Evolutionary conservation across 2,113 vertebrate genomes (phyloP), one percentile per base, ranked within the genome.

Genomic region (Malurus melanocephalus): DNA sequence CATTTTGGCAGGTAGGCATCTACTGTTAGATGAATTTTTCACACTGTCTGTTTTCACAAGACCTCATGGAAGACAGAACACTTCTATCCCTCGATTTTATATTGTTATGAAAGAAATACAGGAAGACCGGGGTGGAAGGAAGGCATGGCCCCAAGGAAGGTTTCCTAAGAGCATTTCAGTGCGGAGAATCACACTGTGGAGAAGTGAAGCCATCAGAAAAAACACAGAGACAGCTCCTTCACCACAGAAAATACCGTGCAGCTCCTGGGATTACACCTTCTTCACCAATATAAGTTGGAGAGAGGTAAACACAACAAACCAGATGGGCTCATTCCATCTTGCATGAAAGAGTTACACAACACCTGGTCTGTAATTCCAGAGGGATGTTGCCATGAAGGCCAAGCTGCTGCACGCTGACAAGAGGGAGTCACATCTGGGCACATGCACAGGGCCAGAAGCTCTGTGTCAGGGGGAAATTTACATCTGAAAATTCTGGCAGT

Each of bases 381-480:
- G 0, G n/a, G 64, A 23, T 3, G 0, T 2, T 43, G 23, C 14
- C 23, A 6, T 26, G 53, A 59, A 26, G 7, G 10, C 7, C 33
- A 46, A 38, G 16, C 26, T 65, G 55, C 22, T 20, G 18, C 12
- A 18, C 11, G 6, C 48, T 64, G n/a, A 40, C 16, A 83, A 61
- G 6, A 56, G 13, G 1, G 3, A 76, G 27, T 19, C n/a, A 45
- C 9, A 52, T 48, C 66, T 91, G 82, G 56, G 19, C 27, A 72
- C 26, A 23, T 6, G 10, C 2, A 3, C 11, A 21, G 43, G 28
- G 17, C 22, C 56, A 81, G 12, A 71, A 81, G 23, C 32, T 10
- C 52, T 33, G 14, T 32, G 30, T 16, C 49, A 72, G 53, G 13
- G 27, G 27, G 24, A 85, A 91, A 57, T 55, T 42, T 10, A 32